Base-by-base conservation (phyloP, 2,888 invertebrate genomes). In the Zonitis immaculata region DNA sequence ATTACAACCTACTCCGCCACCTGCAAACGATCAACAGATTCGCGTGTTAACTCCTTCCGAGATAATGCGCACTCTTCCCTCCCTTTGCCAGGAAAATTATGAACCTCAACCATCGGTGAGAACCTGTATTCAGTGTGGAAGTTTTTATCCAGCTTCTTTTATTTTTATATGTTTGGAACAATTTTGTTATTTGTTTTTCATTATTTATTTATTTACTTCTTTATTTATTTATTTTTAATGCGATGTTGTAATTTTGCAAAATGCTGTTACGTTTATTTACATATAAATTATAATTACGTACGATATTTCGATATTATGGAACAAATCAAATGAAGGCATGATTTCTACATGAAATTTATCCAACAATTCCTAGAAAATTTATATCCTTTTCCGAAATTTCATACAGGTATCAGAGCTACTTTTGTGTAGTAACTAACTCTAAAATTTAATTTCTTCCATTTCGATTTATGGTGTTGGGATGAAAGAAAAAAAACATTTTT, bases 51-150 rank as follows among this genome's bases (percentile, higher is more conserved):
- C 91, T 72, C 90, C 91, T 72, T 89, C 89, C 70, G 90, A 91
- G 85, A 90, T 91, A 78, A 90, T 90, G 90, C 87, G 89, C 83
- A 90, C 90, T 76, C 85, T 90, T 80, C 90, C 91, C 77, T 88
- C 88, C 78, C 85, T 89, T 78, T 85, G 85, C 78, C 85, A 83
- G 80, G 82, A 83, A 80, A 82, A 80, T 76, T 83, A 82, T 78
- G 83, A 83, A 76, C 78, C 79, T 75, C 78, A 79, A 72, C 77
- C 78, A 73, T 77, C 77, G 75, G 75, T 75, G 72, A 73, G 73
- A 70, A 67, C 61, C 64, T 67, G 67, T 64, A 62, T 67, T 60
- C 61, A 56, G 62, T 52, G 56, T 59, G 59, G 55, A 56, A 52
- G 51, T 52, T 51, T n/a, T 47, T 52, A 57, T 60, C 54, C 47